Base-by-base conservation (phyloP, 2,797 vertebrate species). In the Leptodactylus fallax region DNA sequence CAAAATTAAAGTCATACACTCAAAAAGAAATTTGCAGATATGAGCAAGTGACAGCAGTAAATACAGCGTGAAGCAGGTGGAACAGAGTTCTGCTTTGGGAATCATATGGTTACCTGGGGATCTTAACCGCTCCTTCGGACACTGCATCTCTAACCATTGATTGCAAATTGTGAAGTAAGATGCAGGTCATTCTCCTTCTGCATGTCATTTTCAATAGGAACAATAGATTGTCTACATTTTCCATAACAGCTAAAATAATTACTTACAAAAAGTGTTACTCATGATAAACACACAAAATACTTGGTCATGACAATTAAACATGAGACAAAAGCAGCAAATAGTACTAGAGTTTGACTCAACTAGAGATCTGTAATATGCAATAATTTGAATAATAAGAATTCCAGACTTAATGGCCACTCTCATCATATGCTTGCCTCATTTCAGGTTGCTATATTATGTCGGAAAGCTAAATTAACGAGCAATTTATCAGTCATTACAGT, bases 401-500 rank as follows among this genome's bases (percentile, higher is more conserved):
- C 2, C 19, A 61, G 16, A n/a, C 27, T 79, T 16, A 23, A 79
- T 79, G 21, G 78, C 21, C 36, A 27, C 55, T 36, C 56, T 58
- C 55, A 60, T 61, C 9, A 61, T 45, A 21, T 80, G 25, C 25
- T 36, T 36, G 27, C 17, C 71, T 80, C 36, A 27, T 60, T 45
- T 61, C 1, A 21, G 78, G 36, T 80, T 21, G 61, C 17, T 60
- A 36, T 79, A 58, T 79, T 60, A 58, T 80, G 27, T 36, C 17
- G 23, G 10, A 80, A 80, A 80, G 12, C 16, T 21, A 79, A 79
- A 79, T 58, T 60, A 60, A 60, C 13, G 19, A 74, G 45, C 71
- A 79, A 58, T 79, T 58, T 60, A 36, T 58, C 55, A 79, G 23
- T 74, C 71, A 74, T 74, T 74, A n/a, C 45, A 74, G 71, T 51